A percentile compares a stretch with the other conserved stretches of the same genome.
Conservation (phyloP, 2,888 invertebrate genomes). For the Oscheius sp. region DNA sequence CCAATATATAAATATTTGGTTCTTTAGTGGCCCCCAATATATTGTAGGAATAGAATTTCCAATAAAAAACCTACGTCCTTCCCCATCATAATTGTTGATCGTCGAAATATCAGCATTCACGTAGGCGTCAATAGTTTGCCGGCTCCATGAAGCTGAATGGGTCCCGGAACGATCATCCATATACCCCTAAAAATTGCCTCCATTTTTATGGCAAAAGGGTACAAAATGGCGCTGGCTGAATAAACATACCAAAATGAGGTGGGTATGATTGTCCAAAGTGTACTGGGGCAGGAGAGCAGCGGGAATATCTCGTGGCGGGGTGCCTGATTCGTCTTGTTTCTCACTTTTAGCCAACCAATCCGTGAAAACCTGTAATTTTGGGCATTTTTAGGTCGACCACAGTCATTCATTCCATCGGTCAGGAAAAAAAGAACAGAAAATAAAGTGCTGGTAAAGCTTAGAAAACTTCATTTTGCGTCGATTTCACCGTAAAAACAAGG, state of each 20-base stretch:
- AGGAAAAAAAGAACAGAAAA: too few relatives aligned
- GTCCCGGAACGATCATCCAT: conserved; percentile 32
- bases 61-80: conserved; percentile 19
- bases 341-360: conserved; percentile 7
- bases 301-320: conserved; percentile 6
- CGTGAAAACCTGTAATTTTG: conserved; percentile 9
- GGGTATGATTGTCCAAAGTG: conserved; percentile 3
- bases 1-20: too few relatives aligned
- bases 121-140: neutral
- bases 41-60: neutral
- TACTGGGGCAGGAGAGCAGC: neutral
- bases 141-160: neutral
- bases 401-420: too few relatives aligned
- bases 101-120: neutral
- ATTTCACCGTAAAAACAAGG: too few relatives aligned
- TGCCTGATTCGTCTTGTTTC: conserved; percentile 16
- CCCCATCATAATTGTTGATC: conserved; percentile 17
- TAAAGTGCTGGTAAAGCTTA: too few relatives aligned
- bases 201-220: too few relatives aligned
- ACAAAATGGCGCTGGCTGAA: too few relatives aligned
- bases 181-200: conserved; percentile 14
- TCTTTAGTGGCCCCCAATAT: too few relatives aligned
- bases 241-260: conserved; percentile 6
- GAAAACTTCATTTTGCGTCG: too few relatives aligned
- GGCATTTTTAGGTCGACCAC: neutral